These are phyloP conservation scores for Chlorocebus sabaeus DNA, from an alignment of 2,113 vertebrate genomes.

Conservation along the genomic window DNA sequence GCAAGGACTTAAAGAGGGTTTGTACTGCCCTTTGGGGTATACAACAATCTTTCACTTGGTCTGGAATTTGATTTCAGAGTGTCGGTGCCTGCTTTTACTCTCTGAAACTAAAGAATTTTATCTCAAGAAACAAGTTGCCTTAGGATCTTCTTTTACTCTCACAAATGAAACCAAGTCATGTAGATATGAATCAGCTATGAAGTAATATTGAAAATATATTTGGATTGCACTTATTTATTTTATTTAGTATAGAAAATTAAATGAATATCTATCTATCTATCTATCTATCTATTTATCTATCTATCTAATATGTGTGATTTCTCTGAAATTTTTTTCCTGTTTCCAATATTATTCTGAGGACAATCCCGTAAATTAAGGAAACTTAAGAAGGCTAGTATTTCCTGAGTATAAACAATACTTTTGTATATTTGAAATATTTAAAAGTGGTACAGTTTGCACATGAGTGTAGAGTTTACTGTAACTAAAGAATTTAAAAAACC, in stretches of 20 bases:
- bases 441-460: background rate
- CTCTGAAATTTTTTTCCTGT: background rate
- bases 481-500: background rate
- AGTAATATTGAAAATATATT: background rate
- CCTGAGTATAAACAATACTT: background rate
- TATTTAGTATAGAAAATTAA: background rate
- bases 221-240: background rate
- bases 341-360: background rate
- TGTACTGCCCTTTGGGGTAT: background rate
- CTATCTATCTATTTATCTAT: background rate
- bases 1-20: background rate
- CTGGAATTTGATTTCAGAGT: background rate
- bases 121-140: background rate
- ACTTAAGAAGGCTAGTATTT: background rate
- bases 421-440: background rate
- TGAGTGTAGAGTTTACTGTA: background rate
- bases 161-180: background rate
- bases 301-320: background rate
- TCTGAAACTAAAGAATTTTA: background rate
- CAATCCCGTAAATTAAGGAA: background rate
- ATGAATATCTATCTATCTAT: background rate
- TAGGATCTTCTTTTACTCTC: background rate
- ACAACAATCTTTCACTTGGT: background rate
- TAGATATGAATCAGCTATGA: background rate
- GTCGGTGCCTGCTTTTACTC: background rate